Base-by-base conservation (phyloP, 1,140 invertebrate genomes). In the Drosophila parabipectinata region DNA sequence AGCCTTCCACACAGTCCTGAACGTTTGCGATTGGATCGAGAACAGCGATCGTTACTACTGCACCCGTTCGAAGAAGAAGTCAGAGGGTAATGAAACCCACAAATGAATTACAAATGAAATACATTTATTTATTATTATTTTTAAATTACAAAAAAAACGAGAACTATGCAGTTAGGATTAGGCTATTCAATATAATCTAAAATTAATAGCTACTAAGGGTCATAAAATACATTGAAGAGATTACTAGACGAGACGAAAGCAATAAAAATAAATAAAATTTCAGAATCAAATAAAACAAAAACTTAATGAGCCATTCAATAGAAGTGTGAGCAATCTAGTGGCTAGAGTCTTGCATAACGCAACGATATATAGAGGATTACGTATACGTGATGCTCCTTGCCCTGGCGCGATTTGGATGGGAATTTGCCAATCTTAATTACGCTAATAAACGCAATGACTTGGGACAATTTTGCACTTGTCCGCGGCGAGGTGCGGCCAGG, bases 1-100 rank as follows among this genome's bases (percentile, higher is more conserved):
- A 0, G 94, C 96, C n/a, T 97, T 95, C 93, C 95, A 97, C 74
- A 93, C 93, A 0, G 89, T 93, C 12, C 93, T 93, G 28, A 94
- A 94, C 59, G 94, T 96, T 14, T 97, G 96, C 87, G 96, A 96
- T 91, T 97, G 96, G 96, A 95, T 96, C 4, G 93, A 94, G 37
- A 96, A 95, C 79, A 94, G 94, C 24, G 93, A 96, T 84, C 94
- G 95, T 44, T 91, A 91, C 50, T 91, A 91, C 39, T 91, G 90
- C 52, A 91, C 83, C 9, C 77, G 64, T 34, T 63, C 67, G 5
- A 91, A 91, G 76, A 69, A 73, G 0, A 72, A 57, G 9, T 8
- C 54, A 3, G 41, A 30, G 45, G 57, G 54, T 15, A 87, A 89
- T 3, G 56, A 82, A 14, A 41, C 72, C 41, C 66, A 57, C 28